These are phyloP conservation scores for Mesaphorura yosii DNA, from an alignment of 1,140 invertebrate species.

Conservation along the genomic window DNA sequence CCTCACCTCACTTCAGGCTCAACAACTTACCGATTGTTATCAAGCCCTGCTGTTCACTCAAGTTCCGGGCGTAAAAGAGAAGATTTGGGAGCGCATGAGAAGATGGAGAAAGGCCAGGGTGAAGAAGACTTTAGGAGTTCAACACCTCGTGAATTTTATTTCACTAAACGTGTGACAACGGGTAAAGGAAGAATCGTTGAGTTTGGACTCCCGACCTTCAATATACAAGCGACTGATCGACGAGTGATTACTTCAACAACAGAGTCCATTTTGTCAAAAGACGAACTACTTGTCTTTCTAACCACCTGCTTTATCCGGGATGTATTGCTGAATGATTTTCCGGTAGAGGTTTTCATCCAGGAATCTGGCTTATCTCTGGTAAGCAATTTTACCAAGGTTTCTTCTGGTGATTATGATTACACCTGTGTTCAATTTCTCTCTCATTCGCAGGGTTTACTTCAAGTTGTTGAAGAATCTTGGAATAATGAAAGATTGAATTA, in stretches of 20 bases:
- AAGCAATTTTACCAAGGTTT: neutral
- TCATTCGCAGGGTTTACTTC: slow-evolving; percentile 20
- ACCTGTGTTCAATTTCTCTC: neutral
- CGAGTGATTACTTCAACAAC: slow-evolving; percentile 23
- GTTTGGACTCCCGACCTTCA: slow-evolving; percentile 13
- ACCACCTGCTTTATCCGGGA: slow-evolving; percentile 26
- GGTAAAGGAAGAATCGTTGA: neutral
- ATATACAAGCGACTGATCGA: slow-evolving; percentile 17
- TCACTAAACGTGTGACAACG: slow-evolving; percentile 4
- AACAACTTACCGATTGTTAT: too few relatives aligned
- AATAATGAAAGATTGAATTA: slow-evolving; percentile 13
- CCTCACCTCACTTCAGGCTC: neutral
- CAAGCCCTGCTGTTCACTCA: too few relatives aligned
- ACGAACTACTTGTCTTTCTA: slow-evolving; percentile 14
- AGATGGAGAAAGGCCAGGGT: neutral
- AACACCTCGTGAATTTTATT: neutral
- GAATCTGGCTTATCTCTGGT: slow-evolving; percentile 23
- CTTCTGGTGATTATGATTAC: neutral
- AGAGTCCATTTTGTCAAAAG: slow-evolving; percentile 23
- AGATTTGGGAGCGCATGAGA: too few relatives aligned
- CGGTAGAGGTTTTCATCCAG: slow-evolving; percentile 28
- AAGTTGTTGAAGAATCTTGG: slow-evolving; percentile 19
- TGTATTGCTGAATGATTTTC: slow-evolving; percentile 25
- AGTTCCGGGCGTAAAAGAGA: too few relatives aligned
- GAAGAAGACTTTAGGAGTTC: neutral